Evolutionary conservation across 1,140 invertebrate species (phyloP), one percentile per base, ranked within the genome.

Genomic region (Diorhabda sublineata): DNA sequence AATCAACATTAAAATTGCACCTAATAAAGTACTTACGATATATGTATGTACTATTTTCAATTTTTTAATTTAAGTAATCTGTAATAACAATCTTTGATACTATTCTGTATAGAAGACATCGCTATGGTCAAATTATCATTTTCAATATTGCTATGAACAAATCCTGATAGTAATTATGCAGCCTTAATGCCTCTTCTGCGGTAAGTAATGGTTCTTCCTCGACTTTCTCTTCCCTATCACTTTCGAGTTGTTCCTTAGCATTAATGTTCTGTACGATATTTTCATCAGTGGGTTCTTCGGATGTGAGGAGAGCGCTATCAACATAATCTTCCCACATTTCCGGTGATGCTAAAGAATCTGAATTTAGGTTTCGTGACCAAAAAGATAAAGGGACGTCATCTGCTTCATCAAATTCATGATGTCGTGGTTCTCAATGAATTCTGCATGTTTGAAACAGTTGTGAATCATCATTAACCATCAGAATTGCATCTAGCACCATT

Each of bases 121-220:
- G 26, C 26, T 26, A 26, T 26, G 1, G 58, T 60, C 7, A 9
- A 62, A 74, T 73, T 41, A 58, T 66, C 41, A 66, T 59, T 67
- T 67, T 42, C 65, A 44, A 67, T 67, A 58, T 67, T 73, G 71
- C 73, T 74, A 58, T 73, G 69, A 74, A 75, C 66, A 75, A 75
- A 75, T 26, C 68, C 67, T 61, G 73, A 70, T 72, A 68, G 72
- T 72, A 74, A 74, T 69, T 72, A 70, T 72, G 69, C 73, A 74
- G 69, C 73, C 67, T 68, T 71, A 26, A 26, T 26, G 26, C 26
- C 26, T 26, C 26, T 26, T 26, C 26, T 26, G 26, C 26, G 26
- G 26, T 75, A 77, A 71, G 74, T 73, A 74, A 74, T 77, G 71
- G 74, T 74, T 68, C 69, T 77, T 73, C 73, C 72, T 77, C 71